A percentile compares a stretch with the other conserved stretches of the same genome.
These are phyloP conservation scores for Gallinago solitaria DNA, from an alignment of 2,797 vertebrate species.

Conservation along the genomic window DNA sequence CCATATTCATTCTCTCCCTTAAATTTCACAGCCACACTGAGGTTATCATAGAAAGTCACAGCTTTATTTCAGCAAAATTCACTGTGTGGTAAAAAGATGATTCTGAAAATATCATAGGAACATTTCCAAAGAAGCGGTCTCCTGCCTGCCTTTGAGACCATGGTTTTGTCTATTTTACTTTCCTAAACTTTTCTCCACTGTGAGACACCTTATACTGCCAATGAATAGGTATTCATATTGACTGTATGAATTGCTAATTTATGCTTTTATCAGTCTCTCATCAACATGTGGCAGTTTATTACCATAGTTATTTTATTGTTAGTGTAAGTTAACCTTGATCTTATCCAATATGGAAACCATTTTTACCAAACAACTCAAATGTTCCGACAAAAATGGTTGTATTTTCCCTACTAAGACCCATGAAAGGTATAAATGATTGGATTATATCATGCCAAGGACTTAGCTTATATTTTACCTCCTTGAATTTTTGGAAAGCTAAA, in stretches of 20 bases:
- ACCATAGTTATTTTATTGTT: background rate
- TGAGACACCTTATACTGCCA: background rate
- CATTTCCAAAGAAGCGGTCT: background rate
- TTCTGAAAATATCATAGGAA: background rate
- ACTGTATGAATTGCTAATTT: background rate
- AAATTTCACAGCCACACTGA: background rate
- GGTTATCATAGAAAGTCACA: background rate
- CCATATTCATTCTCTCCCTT: background rate
- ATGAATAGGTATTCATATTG: background rate
- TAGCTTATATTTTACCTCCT: background rate
- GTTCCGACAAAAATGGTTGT: background rate
- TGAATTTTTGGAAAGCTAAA: background rate
- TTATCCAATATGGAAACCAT: background rate
- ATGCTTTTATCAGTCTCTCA: background rate
- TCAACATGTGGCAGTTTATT: background rate
- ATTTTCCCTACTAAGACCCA: background rate
- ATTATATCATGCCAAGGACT: background rate
- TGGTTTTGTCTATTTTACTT: background rate
- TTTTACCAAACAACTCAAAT: background rate
- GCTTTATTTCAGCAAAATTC: background rate
- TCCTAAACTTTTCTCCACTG: background rate
- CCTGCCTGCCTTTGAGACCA: background rate
- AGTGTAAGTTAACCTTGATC: background rate
- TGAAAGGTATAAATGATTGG: background rate
- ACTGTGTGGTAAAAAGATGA: background rate